Base-by-base conservation (phyloP, 2,113 vertebrate genomes). In the Fulmarus glacialis region DNA sequence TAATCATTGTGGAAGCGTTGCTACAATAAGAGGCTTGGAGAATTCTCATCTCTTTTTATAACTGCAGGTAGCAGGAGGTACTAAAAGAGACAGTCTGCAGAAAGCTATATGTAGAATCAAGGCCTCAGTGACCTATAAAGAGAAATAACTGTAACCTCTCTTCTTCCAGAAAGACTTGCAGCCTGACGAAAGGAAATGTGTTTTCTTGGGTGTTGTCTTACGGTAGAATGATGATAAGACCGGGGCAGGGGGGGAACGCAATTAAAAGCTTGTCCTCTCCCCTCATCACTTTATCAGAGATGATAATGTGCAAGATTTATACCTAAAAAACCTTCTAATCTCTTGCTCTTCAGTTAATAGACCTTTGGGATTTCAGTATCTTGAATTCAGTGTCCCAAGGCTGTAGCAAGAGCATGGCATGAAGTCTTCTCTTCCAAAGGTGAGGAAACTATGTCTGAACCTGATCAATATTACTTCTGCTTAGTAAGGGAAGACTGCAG, bases 181-280 rank as follows among this genome's bases (percentile, higher is more conserved):
- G 36, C 22, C 6, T 70, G 10, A 24, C 2, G 11, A 26, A 58
- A 73, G 32, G n/a, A 78, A 71, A 43, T 27, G 10, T 52, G 10
- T 32, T 86, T 56, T 63, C n/a, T 50, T 43, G 11, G 9, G 8
- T 82, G 15, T 32, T 77, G 20, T 63, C 30, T 63, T 53, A 20
- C 30, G 32, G 15, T 32, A 70, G 10, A 78, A 12, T 59, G 38
- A n/a, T 59, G 30, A 62, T 14, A 53, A 77, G 30, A 60, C 15
- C 0, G 3, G 16, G 20, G 60, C 5, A 24, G 8, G 20, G 11
- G 47, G 23, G 6, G 9, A 36, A 66, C 13, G 22, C 40, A 22
- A 15, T 58, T 58, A 50, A 50, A 73, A 74, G 30, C 20, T 58
- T 40, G 27, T 63, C 29, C 19, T 62, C 13, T 30, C 15, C 26